Percentiles rank a stretch among this genome's conserved stretches.
These are phyloP conservation scores for Trachelus troglodyta DNA, from an alignment of 2,888 invertebrate species.

Conservation along the genomic window DNA sequence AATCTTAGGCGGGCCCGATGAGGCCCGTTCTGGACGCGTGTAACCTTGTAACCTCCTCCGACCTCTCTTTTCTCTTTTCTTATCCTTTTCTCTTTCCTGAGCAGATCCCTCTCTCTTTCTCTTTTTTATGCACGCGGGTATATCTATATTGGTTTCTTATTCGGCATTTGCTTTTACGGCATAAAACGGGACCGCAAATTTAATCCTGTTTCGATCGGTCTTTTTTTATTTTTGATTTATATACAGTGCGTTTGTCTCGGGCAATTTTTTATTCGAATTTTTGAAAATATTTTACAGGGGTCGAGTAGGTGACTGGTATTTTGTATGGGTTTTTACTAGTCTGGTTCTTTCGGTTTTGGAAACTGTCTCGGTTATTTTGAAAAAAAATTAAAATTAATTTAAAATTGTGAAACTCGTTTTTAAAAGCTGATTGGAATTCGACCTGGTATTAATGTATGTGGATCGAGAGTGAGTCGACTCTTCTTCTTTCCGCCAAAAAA, in stretches of 20 bases:
- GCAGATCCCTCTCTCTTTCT: conserved; percentile 4
- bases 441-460: neutral
- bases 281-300: no score
- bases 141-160: neutral
- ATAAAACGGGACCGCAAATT: neutral
- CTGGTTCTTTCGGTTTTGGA: neutral
- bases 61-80: conserved; percentile 43
- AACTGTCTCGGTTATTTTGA: neutral
- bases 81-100: conserved; percentile 23
- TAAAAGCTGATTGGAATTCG: neutral
- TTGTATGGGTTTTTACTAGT: neutral
- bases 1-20: conserved; percentile 62
- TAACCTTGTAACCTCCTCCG: conserved; percentile 58
- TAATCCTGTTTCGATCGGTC: neutral
- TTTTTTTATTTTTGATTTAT: no score
- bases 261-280: no score
- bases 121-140: neutral
- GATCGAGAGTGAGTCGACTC: neutral
- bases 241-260: no score
- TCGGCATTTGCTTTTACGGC: neutral
- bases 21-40: conserved; percentile 60
- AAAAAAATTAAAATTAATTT: no score
- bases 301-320: no score
- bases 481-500: conserved; percentile 57
- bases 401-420: no score